Evolutionary conservation across 2,888 invertebrate genomes (phyloP).

Genomic region (Xiphydria camelus): DNA sequence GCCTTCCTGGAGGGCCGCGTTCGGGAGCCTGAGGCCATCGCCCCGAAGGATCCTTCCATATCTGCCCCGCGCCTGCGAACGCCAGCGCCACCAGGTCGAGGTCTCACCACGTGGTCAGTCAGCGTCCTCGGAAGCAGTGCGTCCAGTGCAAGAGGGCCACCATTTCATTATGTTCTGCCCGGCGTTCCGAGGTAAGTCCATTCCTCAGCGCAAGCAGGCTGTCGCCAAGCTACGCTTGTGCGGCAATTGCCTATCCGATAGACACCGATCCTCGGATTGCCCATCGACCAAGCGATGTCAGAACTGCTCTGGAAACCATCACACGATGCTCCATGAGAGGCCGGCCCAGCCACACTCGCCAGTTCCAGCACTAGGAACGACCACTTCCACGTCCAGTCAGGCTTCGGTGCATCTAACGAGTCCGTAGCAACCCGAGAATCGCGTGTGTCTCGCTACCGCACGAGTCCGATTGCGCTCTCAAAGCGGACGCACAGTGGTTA

Average conservation of each 20-base stretch:
- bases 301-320: not conserved
- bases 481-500: not conserved
- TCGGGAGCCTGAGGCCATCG: not conserved
- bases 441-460: constrained; percentile 3
- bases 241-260: not conserved
- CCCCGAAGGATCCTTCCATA: not conserved
- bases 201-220: not conserved
- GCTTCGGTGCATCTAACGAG: constrained; percentile 22
- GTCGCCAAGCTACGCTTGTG: not conserved
- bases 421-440: constrained; percentile 9
- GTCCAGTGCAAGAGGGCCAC: not conserved
- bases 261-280: not conserved
- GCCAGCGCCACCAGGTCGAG: too few species aligned
- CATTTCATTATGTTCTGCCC: not conserved
- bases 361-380: too few species aligned
- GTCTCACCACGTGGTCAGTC: not conserved
- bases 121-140: too few species aligned
- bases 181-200: not conserved
- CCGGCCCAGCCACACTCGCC: too few species aligned
- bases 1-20: not conserved
- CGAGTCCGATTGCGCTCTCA: not conserved
- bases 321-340: not conserved
- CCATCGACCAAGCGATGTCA: not conserved
- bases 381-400: too few species aligned
- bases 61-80: not conserved